Evolutionary conservation across 30 jellyfish, hydroid and myxozoan genomes (phyloP).

Genomic region (Sanderia malayensis): DNA sequence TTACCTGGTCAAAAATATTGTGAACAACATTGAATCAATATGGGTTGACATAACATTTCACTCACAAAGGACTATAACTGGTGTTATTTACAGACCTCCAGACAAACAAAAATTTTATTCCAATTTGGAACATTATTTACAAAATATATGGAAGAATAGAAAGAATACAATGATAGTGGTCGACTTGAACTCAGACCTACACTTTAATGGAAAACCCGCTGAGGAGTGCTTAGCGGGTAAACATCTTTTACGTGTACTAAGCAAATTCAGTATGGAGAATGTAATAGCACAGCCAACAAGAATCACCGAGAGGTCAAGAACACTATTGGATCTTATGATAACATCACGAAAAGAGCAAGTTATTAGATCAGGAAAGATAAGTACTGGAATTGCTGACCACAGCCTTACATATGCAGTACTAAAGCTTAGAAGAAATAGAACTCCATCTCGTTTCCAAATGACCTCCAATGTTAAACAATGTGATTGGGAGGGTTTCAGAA

Average conservation of each 20-base stretch:
- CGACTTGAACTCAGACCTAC: conserved; percentile 3
- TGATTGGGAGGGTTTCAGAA: conserved; percentile 18
- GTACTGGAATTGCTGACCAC: conserved; percentile 42
- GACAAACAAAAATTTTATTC: conserved; percentile 19
- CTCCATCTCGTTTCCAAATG: conserved; percentile 24
- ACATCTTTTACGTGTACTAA: conserved; percentile 12
- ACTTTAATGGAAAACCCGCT: no score
- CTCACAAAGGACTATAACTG: conserved; percentile 29
- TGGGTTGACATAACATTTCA: conserved; percentile 7
- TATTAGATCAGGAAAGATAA: conserved; percentile 30
- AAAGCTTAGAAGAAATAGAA: conserved; percentile 12
- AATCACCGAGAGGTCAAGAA: conserved; percentile 23
- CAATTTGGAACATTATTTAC: conserved; percentile 24
- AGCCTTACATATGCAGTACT: conserved; percentile 29
- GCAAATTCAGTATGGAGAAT: conserved; percentile 25
- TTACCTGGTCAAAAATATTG: conserved; percentile 27
- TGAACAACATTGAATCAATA: conserved; percentile 32
- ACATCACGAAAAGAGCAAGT: conserved; percentile 25
- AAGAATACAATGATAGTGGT: conserved; percentile 4
- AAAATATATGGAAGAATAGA: conserved; percentile 12
- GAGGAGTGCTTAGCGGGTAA: no score
- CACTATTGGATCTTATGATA: conserved; percentile 18
- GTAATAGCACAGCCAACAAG: conserved; percentile 34
- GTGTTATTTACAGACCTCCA: conserved; percentile 25
- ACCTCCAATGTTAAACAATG: conserved; percentile 24